Evolutionary conservation across 2,888 invertebrate species (phyloP).

Genomic region (Galerucella nymphaeae): DNA sequence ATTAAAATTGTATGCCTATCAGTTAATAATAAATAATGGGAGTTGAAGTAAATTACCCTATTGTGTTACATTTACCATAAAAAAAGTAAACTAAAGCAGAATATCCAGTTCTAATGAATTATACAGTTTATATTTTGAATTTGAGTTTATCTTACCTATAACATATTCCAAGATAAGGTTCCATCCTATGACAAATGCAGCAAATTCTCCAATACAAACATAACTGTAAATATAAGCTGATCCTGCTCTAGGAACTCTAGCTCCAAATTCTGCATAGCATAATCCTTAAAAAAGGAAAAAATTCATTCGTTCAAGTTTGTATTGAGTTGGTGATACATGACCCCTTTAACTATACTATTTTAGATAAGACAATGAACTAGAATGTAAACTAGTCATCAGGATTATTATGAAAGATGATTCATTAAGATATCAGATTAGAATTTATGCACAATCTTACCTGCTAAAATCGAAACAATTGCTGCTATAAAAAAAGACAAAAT

Average conservation of each 20-base stretch:
- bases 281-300: constrained; percentile 69
- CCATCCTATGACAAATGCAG: constrained; percentile 94
- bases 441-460: constrained; percentile 70
- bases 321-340: not conserved
- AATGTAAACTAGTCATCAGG: not conserved
- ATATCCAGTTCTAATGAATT: too few species aligned
- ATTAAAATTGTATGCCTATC: not conserved
- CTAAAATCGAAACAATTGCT: constrained; percentile 88
- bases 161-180: constrained; percentile 91
- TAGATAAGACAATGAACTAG: not conserved
- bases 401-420: not conserved
- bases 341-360: not conserved
- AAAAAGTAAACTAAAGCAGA: too few species aligned
- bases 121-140: too few species aligned
- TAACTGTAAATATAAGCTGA: constrained; percentile 95
- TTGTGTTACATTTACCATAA: too few species aligned
- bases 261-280: constrained; percentile 93
- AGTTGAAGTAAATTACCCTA: too few species aligned
- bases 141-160: constrained; percentile 70
- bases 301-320: too few species aligned
- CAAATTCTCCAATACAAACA: constrained; percentile 90
- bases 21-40: not conserved
- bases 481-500: constrained; percentile 87
- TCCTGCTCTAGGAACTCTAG: constrained; percentile 87
- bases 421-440: constrained; percentile 18